Evolutionary conservation across 2,888 invertebrate genomes (phyloP), one percentile per base, ranked within the genome.

Genomic region (Eupithecia vulgata): DNA sequence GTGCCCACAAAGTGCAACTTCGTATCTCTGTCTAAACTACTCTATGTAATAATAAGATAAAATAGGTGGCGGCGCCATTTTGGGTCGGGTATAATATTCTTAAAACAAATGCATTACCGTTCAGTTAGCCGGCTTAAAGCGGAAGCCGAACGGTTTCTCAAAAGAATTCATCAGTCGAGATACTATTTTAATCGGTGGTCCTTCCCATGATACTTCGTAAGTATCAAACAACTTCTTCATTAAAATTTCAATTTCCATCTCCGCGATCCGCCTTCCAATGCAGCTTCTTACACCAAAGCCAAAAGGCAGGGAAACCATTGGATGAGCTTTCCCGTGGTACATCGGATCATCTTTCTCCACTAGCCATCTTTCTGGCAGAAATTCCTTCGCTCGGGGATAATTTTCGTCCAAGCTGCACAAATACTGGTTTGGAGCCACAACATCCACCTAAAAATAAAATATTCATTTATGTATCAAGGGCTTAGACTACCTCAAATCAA

Each of bases 341-440:
- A 94, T 70, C 0, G 91, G 92, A 81, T 91, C 89, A 0, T 83
- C 80, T 80, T 92, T 94, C n/a, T 94, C 94, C 66, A 95, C 94
- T 12, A 97, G 82, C 97, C 97, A 97, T 80, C 97, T 91, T 83
- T 97, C 96, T 0, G 97, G 97, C 62, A 95, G 82, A 82, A 95
- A 97, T 52, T 94, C 89, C 0, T 92, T 84, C 1, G 96, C 91
- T 66, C 94, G 87, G 4, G 95, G 91, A 82, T 96, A 97, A 83
- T 96, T 92, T 79, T 95, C 87, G 21, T 94, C 93, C 76, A 86
- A 68, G 57, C 81, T 88, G 75, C 96, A 96, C 75, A 96, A 94
- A 70, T 96, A 95, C 85, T 96, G 96, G 76, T 97, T 96, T 76
- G 96, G 97, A 84, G 97, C 96, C 70, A 97, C 93, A 0, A 97